Conservation (phyloP, 2,113 vertebrate species). For the Dicaeum eximium region DNA sequence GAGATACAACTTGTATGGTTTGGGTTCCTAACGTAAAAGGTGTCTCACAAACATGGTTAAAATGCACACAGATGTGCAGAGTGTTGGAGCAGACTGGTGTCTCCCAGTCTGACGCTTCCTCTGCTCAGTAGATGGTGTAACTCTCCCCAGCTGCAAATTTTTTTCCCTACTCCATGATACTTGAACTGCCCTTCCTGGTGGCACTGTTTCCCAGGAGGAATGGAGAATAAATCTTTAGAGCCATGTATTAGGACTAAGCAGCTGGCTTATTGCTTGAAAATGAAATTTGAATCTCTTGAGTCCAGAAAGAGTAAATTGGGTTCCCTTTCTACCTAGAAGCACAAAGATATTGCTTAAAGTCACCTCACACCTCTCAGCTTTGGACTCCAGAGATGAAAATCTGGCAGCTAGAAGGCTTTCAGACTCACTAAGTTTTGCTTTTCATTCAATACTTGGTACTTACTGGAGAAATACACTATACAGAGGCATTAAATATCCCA, state of each 20-base stretch:
- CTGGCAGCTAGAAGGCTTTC: neutral
- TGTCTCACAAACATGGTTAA: neutral
- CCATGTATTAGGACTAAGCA: neutral
- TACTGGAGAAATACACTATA: neutral
- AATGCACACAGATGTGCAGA: rapidly evolving
- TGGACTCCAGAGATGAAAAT: neutral
- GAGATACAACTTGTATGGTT: neutral
- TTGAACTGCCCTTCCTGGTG: neutral
- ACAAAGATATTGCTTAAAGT: neutral
- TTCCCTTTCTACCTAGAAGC: neutral
- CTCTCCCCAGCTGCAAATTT: rapidly evolving
- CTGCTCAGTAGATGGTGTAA: neutral
- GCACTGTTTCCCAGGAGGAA: neutral
- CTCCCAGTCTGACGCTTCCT: neutral
- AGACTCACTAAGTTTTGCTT: neutral
- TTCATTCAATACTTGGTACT: neutral
- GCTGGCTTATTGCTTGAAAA: neutral
- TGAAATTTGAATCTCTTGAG: neutral
- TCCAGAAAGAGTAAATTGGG: neutral
- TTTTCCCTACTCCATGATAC: neutral
- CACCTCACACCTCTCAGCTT: neutral
- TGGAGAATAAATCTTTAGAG: neutral
- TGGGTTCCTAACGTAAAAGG: neutral
- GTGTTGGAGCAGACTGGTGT: neutral
- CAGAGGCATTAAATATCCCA: neutral